Base-by-base conservation (phyloP, 1,140 invertebrate genomes). In the Ips nitidus region DNA sequence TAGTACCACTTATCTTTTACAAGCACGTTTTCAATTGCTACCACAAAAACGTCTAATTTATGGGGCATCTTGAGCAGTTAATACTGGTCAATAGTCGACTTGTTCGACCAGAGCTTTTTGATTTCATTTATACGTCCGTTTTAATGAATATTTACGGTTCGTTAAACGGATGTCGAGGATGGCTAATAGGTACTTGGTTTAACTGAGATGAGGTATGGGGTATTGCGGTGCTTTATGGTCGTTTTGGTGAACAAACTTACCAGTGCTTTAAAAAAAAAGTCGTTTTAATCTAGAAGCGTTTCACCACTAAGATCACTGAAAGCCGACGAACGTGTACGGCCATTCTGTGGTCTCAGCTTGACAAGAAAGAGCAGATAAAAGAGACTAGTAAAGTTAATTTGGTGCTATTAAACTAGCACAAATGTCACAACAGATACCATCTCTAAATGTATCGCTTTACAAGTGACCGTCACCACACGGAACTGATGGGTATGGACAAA, bases 401-500 rank as follows among this genome's bases (percentile, higher is more conserved):
- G 75, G 71, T 69, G 72, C 75, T 75, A 75, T 76, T 75, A 75
- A 76, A 76, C 75, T 76, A 76, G 75, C 75, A 75, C 75, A 75
- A 76, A 75, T 76, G 75, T 76, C 75, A 76, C 71, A 71, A 70
- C 62, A 72, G 75, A 76, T 76, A 73, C 59, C 55, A 76, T 76
- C 75, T 74, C 45, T 41, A 58, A 71, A 72, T 70, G 75, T 75
- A 76, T 76, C 75, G 75, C 72, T 73, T 76, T 75, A 75, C 74
- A 75, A 75, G 75, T 75, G 73, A 58, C 71, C 72, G 66, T 70
- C 64, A 52, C 53, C 70, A 62, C 62, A 69, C 67, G 66, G 61
- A 55, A 38, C 4, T 8, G 5, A 2, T 50, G 55, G 69, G 61
- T n/a, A n/a, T 5, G 62, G 47, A 52, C 55, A 7, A 58, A 66